phyloP scores from a whole-genome alignment of 2,113 vertebrate genomes.

The Podilymbus podiceps region DNA sequence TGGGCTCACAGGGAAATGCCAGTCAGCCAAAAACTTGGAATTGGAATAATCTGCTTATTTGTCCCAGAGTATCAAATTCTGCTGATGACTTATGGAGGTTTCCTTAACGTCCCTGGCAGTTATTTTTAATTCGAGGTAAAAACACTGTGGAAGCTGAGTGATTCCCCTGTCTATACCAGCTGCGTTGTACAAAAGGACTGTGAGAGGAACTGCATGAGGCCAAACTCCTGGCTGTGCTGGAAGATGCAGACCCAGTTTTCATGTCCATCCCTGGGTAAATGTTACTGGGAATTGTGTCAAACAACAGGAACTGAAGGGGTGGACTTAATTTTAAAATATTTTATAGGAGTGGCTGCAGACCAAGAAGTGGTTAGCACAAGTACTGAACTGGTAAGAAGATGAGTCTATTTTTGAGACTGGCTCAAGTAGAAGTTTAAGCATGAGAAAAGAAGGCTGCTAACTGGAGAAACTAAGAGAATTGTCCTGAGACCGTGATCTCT shows the following conservation, averaged over 20 bases:
- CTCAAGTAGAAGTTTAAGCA: neutral
- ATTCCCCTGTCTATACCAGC: neutral
- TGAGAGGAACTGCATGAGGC: neutral
- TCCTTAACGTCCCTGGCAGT: neutral
- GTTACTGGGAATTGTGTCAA: neutral
- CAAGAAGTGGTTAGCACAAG: fast-evolving
- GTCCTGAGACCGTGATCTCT: neutral
- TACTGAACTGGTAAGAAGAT: neutral
- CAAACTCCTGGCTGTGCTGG: neutral
- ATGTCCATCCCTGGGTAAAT: neutral
- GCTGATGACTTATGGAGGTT: neutral
- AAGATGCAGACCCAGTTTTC: neutral
- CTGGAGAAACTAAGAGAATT: neutral
- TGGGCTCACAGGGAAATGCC: neutral
- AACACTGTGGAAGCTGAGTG: neutral
- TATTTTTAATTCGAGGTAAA: neutral
- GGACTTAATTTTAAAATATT: neutral
- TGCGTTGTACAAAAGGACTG: neutral
- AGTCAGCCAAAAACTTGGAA: neutral
- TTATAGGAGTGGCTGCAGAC: neutral
- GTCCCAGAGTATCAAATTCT: neutral
- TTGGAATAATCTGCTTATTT: neutral
- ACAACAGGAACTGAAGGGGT: neutral
- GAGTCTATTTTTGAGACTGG: neutral
- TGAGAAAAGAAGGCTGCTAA: neutral